Conservation (phyloP, 1,140 invertebrate genomes). For the Capitella teleta region DNA sequence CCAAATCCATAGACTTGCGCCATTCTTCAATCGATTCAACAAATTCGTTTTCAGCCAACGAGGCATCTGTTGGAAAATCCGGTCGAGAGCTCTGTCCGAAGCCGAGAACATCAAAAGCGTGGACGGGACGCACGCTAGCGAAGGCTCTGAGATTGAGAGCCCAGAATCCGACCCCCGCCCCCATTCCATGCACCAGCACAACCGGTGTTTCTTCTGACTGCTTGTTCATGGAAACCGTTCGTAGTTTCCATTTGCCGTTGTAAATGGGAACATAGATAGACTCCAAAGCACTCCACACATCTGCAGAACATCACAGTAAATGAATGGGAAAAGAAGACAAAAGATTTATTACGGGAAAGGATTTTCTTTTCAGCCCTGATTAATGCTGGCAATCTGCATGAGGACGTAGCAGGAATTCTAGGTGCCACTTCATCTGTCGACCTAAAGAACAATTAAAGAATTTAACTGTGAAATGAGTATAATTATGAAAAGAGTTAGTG, state of each 20-base stretch:
- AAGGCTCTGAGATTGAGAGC: constrained; percentile 61
- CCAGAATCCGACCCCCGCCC: constrained; percentile 84
- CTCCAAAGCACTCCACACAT: constrained; percentile 3
- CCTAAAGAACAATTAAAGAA: too few species aligned
- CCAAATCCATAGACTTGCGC: constrained; percentile 75
- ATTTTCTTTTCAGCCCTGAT: too few species aligned
- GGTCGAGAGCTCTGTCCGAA: constrained; percentile 88
- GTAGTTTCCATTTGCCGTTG: constrained; percentile 10
- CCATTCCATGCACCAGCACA: constrained; percentile 85
- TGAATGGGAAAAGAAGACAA: too few species aligned
- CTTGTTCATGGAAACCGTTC: constrained; percentile 8
- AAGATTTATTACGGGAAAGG: too few species aligned
- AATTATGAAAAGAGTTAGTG: too few species aligned
- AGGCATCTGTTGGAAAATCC: constrained; percentile 63
- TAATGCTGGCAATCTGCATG: too few species aligned
- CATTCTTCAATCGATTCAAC: constrained; percentile 88
- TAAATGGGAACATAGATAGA: constrained; percentile 7
- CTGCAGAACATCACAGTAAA: too few species aligned
- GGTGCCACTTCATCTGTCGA: too few species aligned
- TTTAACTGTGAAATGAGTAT: too few species aligned
- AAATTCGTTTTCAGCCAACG: constrained; percentile 75
- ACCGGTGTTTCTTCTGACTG: constrained; percentile 49
- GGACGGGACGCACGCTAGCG: constrained; percentile 66
- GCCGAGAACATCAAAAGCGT: constrained; percentile 86
- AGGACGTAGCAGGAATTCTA: too few species aligned